These are phyloP conservation scores for Tipula unca DNA, from an alignment of 2,888 invertebrate genomes.

Conservation along the genomic window DNA sequence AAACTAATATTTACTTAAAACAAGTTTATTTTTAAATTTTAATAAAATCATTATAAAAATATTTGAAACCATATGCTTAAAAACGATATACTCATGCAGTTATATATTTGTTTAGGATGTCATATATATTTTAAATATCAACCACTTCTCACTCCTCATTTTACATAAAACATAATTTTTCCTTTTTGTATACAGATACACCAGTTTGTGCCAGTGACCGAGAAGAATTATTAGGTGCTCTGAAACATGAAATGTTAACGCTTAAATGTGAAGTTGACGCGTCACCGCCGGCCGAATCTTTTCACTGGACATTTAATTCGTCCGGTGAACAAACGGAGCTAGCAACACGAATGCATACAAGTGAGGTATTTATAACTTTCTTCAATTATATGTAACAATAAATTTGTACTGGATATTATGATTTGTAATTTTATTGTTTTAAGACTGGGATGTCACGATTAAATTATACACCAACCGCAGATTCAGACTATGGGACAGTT, in stretches of 20 bases:
- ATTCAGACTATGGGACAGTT: conserved; percentile 85
- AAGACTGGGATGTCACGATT: conserved; percentile 48
- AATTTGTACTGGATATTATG: neutral
- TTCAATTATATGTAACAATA: neutral
- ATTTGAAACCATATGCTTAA: neutral
- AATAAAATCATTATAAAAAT: neutral
- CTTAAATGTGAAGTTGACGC: conserved; percentile 81
- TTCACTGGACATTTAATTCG: conserved; percentile 90
- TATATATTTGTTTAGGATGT: neutral
- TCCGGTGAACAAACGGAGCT: conserved; percentile 78
- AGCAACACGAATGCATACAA: conserved; percentile 51
- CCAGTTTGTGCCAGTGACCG: conserved; percentile 69
- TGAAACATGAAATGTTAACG: conserved; percentile 81
- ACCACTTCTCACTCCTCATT: too few species aligned
- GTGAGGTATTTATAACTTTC: conserved; percentile 33
- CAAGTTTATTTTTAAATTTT: neutral
- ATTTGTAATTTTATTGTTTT: conserved; percentile 20
- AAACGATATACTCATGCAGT: neutral
- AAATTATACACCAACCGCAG: conserved; percentile 78
- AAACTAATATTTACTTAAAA: neutral
- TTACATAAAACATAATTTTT: too few species aligned
- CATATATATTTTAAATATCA: neutral
- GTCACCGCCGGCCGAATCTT: conserved; percentile 73
- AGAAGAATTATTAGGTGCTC: conserved; percentile 74
- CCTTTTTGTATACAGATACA: too few species aligned